These are phyloP conservation scores for Eptesicus fuscus DNA, from an alignment of 2,113 vertebrate species.

Conservation along the genomic window DNA sequence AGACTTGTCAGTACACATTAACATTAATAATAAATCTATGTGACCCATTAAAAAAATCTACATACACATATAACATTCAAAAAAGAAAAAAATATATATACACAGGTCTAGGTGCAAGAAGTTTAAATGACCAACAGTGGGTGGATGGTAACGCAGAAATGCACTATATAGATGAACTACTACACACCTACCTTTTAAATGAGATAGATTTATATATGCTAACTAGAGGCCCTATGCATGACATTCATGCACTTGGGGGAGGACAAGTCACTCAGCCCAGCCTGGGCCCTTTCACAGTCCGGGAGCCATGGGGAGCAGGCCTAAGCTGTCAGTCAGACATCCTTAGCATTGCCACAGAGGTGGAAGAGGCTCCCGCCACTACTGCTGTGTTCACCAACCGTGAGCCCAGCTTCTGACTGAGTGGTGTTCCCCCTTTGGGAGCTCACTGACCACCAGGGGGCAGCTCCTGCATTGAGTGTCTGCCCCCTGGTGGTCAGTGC, in stretches of 20 bases:
- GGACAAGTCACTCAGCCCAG: too few relatives aligned
- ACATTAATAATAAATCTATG: neutral
- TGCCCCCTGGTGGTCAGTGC: too few relatives aligned
- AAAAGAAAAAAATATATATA: neutral
- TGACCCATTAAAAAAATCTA: neutral
- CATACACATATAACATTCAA: neutral
- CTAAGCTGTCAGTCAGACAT: too few relatives aligned
- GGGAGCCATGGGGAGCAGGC: too few relatives aligned
- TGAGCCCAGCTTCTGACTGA: too few relatives aligned
- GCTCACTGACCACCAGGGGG: neutral
- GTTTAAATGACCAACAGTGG: neutral
- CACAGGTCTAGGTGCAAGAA: neutral
- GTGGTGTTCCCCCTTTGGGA: too few relatives aligned
- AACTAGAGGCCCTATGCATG: neutral
- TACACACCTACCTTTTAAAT: neutral
- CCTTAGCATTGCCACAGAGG: too few relatives aligned
- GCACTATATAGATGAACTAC: neutral
- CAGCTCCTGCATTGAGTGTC: too few relatives aligned
- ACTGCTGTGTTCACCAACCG: too few relatives aligned
- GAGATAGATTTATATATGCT: neutral
- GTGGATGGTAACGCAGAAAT: neutral
- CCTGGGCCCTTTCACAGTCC: too few relatives aligned
- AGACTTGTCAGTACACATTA: neutral
- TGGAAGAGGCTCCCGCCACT: too few relatives aligned
- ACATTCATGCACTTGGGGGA: too few relatives aligned